A percentile compares a stretch with the other conserved stretches of the same genome.
These are phyloP conservation scores for Elymnias hypermnestra DNA, from an alignment of 1,140 invertebrate genomes.

Conservation along the genomic window DNA sequence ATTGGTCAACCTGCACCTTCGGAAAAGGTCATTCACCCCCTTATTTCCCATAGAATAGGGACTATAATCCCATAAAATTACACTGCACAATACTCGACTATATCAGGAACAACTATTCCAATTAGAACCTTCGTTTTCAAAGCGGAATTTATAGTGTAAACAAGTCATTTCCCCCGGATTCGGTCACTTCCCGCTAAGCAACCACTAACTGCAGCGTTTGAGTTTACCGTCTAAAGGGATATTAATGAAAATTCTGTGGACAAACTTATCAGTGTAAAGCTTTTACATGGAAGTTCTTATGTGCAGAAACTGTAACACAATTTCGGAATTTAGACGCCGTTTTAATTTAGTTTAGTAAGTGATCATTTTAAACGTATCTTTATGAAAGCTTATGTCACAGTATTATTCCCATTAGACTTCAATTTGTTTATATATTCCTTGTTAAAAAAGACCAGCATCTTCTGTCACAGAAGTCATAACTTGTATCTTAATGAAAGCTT, in stretches of 20 bases:
- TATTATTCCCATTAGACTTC: no score
- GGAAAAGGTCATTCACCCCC: neutral
- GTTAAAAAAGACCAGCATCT: no score
- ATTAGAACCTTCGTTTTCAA: constrained; percentile 38
- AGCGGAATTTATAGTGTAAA: constrained; percentile 27
- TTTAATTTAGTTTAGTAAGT: no score
- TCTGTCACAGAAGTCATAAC: no score
- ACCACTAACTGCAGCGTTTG: constrained; percentile 24
- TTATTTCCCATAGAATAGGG: neutral
- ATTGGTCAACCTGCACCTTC: constrained; percentile 40
- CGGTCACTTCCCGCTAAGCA: constrained; percentile 22
- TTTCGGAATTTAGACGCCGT: no score
- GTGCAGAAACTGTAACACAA: no score
- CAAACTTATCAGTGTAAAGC: constrained; percentile 16
- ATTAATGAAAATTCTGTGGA: constrained; percentile 16
- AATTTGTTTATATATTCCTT: no score
- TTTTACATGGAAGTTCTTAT: no score
- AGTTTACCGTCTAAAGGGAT: constrained; percentile 21
- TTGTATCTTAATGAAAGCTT: no score
- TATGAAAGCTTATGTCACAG: no score
- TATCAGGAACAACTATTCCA: constrained; percentile 39
- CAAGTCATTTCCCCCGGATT: constrained; percentile 32
- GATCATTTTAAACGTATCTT: no score
- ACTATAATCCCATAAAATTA: constrained; percentile 2
- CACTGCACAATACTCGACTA: constrained; percentile 3